Evolutionary conservation across 2,888 invertebrate genomes (phyloP).

Genomic region (Azorinus chamasolen): DNA sequence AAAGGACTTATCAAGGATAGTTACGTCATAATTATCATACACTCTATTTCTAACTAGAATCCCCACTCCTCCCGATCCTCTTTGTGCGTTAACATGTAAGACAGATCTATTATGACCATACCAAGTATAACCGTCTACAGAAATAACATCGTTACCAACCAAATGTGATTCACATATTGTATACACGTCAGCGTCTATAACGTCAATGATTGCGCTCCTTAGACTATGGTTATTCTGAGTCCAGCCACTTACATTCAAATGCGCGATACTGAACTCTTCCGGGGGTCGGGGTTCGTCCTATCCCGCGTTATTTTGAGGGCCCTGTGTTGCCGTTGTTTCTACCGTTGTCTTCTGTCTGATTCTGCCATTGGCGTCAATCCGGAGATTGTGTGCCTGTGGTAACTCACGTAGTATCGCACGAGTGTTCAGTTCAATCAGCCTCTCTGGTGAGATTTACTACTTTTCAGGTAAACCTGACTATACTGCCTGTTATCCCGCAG

Average conservation of each 20-base stretch:
- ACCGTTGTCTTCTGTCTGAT: background rate
- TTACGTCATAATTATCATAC: no score
- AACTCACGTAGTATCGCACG: background rate
- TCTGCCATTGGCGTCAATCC: background rate
- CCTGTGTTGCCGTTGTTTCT: no score
- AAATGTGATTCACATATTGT: constrained; percentile 9
- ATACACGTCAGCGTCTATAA: background rate
- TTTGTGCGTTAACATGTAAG: background rate
- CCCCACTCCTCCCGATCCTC: constrained; percentile 7
- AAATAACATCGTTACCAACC: background rate
- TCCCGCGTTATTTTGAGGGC: no score
- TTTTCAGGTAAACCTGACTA: background rate
- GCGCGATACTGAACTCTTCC: constrained; percentile 25
- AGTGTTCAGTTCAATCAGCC: constrained; percentile 2
- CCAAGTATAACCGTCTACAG: constrained; percentile 2
- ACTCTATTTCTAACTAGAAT: background rate
- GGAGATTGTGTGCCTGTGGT: background rate
- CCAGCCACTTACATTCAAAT: constrained; percentile 55
- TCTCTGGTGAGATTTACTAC: constrained; percentile 8
- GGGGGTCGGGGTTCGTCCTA: constrained; percentile 16
- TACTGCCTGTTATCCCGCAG: background rate
- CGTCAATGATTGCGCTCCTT: constrained; percentile 1
- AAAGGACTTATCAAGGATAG: no score
- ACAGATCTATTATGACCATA: background rate
- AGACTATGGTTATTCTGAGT: constrained; percentile 33